Conservation (phyloP, 2,113 vertebrate species). For the Strix uralensis region DNA sequence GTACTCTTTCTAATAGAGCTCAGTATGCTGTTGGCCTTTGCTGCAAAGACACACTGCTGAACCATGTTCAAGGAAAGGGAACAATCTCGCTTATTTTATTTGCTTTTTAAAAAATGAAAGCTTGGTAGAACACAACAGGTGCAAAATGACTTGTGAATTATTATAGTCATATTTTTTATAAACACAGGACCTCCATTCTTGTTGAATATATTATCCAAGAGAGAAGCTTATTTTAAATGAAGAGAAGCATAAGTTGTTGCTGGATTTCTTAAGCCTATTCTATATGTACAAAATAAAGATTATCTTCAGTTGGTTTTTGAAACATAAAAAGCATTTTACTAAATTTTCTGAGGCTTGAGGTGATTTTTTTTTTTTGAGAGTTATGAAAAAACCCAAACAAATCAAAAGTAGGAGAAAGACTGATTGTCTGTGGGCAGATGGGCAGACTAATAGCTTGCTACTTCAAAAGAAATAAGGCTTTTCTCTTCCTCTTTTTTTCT, state of each 20-base stretch:
- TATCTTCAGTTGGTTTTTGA: background rate
- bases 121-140: background rate
- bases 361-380: background rate
- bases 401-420: background rate
- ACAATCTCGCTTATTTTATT: background rate
- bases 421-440: background rate
- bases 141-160: background rate
- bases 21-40: background rate
- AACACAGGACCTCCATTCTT: background rate
- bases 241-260: background rate
- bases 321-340: background rate
- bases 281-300: background rate
- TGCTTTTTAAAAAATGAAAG: background rate
- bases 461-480: background rate
- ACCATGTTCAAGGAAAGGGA: background rate
- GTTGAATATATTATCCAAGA: background rate
- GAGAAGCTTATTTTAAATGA: background rate
- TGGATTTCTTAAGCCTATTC: background rate
- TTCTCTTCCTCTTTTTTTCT: background rate
- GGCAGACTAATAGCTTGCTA: background rate
- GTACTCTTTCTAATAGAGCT: background rate
- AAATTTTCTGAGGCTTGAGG: background rate
- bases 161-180: background rate
- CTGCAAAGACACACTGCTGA: background rate
- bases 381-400: background rate